Evolutionary conservation across 2,797 vertebrate species (phyloP).

Genomic region (Rhinella marina): DNA sequence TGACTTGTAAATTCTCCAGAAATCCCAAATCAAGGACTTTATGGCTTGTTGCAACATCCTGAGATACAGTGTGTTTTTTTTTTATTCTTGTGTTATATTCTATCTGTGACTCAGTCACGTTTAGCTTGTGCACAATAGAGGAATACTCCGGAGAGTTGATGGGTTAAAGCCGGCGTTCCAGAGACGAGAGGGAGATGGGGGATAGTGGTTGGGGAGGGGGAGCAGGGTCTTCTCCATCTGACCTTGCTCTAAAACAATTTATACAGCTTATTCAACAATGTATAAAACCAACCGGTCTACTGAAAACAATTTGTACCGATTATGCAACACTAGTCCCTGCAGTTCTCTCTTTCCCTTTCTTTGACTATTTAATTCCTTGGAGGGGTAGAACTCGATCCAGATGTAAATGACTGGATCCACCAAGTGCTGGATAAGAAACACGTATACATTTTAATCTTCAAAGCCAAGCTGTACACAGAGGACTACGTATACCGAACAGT

Average conservation of each 20-base stretch:
- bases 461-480: constrained; percentile 36
- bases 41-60: constrained; percentile 31
- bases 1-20: constrained; percentile 15
- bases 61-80: constrained; percentile 3
- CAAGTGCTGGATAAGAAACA: constrained; percentile 51
- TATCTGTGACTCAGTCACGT: constrained; percentile 46
- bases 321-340: constrained; percentile 53
- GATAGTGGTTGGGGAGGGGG: constrained; percentile 6
- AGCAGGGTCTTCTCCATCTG: constrained; percentile 48
- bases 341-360: constrained; percentile 20
- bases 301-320: constrained; percentile 52
- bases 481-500: constrained; percentile 28
- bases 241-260: constrained; percentile 50
- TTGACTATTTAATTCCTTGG: constrained; percentile 55
- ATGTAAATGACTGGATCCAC: constrained; percentile 58
- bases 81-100: constrained; percentile 31
- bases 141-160: constrained; percentile 12
- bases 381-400: constrained; percentile 59
- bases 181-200: constrained; percentile 33
- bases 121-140: constrained; percentile 34
- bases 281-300: constrained; percentile 46
- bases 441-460: constrained; percentile 60
- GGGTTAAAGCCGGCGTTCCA: constrained; percentile 22
- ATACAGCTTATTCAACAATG: constrained; percentile 51
- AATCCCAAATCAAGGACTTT: constrained; percentile 30